These are phyloP conservation scores for Morinoia aosen DNA, from an alignment of 2,888 invertebrate genomes.

Conservation along the genomic window DNA sequence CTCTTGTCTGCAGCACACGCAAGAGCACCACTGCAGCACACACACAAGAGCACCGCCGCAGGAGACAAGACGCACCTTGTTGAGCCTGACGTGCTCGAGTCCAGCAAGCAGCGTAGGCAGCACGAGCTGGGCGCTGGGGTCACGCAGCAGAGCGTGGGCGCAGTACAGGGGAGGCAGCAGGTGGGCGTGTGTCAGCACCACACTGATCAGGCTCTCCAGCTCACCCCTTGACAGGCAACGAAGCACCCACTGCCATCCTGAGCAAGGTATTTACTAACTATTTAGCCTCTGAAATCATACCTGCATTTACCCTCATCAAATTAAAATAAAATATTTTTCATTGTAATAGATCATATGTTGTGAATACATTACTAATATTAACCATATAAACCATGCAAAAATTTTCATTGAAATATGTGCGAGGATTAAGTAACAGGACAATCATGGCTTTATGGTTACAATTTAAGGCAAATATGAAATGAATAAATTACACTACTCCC, in stretches of 20 bases:
- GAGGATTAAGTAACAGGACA: too few relatives aligned
- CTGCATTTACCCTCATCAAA: too few relatives aligned
- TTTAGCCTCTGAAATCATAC: not conserved
- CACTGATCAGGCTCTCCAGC: slow-evolving; percentile 43
- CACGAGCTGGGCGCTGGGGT: slow-evolving; percentile 51
- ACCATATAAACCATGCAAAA: too few relatives aligned
- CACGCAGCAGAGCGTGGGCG: not conserved
- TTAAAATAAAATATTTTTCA: too few relatives aligned
- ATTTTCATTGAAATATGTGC: too few relatives aligned
- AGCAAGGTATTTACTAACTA: not conserved
- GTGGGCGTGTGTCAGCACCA: slow-evolving; percentile 29
- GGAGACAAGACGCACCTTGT: not conserved
- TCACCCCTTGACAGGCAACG: slow-evolving; percentile 37
- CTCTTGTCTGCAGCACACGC: too few relatives aligned
- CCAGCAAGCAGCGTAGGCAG: slow-evolving; percentile 50
- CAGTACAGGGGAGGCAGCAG: slow-evolving; percentile 50
- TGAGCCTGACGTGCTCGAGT: slow-evolving; percentile 38
- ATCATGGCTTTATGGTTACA: too few relatives aligned
- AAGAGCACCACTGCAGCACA: not conserved
- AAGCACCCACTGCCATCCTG: slow-evolving; percentile 49
- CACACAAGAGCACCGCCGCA: not conserved
- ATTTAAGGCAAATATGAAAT: too few relatives aligned
- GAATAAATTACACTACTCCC: too few relatives aligned
- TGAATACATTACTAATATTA: too few relatives aligned
- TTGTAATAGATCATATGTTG: too few relatives aligned